Conservation (phyloP, 2,888 invertebrate species). For the Perizoma flavofasciatum region DNA sequence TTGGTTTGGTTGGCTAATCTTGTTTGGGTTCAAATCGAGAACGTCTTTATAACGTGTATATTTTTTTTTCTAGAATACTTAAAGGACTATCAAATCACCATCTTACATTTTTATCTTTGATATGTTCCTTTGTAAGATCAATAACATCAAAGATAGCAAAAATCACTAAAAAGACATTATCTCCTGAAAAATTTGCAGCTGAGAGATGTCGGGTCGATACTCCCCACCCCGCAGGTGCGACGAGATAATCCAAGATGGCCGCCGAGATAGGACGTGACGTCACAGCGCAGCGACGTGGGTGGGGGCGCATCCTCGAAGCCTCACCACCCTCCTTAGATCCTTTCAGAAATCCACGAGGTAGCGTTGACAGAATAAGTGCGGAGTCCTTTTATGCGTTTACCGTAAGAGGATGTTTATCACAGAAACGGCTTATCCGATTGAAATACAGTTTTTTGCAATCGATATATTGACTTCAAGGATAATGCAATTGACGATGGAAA, state of each 20-base stretch:
- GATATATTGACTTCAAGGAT: no score
- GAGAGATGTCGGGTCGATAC: constrained; percentile 75
- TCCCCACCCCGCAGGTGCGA: constrained; percentile 81
- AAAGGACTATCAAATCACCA: not conserved
- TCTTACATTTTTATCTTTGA: constrained; percentile 1
- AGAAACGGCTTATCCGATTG: not conserved
- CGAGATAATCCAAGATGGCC: constrained; percentile 85
- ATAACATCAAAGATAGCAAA: constrained; percentile 24
- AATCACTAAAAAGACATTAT: constrained; percentile 54
- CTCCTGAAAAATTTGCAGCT: constrained; percentile 73
- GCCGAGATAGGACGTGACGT: constrained; percentile 85
- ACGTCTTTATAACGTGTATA: no score
- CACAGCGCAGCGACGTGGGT: constrained; percentile 66
- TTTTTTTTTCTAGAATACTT: no score
- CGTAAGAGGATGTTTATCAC: no score
- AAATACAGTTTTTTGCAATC: not conserved
- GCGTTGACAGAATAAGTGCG: constrained; percentile 48
- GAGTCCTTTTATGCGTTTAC: not conserved
- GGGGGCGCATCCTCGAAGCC: constrained; percentile 75
- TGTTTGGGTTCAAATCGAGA: no score
- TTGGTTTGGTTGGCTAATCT: no score
- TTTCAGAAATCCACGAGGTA: constrained; percentile 77
- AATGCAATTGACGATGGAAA: no score
- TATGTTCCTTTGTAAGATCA: not conserved
- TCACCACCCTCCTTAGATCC: constrained; percentile 82